Conservation (phyloP, 2,113 vertebrate genomes). For the Crotalus tigris region DNA sequence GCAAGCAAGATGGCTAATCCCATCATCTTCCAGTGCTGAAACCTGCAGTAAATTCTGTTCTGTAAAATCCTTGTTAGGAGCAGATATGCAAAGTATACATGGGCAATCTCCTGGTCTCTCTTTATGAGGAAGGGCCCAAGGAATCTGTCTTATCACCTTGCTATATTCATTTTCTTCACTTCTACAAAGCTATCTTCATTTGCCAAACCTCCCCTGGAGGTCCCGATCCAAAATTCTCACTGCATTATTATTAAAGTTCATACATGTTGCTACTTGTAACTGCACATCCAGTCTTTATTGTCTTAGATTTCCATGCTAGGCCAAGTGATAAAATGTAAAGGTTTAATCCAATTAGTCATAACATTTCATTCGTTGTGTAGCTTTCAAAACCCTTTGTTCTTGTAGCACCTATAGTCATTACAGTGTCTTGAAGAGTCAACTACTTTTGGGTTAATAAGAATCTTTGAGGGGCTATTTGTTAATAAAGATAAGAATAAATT, state of each 20-base stretch:
- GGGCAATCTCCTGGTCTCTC: not conserved
- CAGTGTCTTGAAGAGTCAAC: not conserved
- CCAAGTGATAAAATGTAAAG: not conserved
- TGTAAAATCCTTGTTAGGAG: not conserved
- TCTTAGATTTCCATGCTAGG: not conserved
- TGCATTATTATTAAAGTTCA: not conserved
- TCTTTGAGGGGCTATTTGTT: not conserved
- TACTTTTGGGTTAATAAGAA: constrained; percentile 1
- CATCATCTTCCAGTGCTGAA: not conserved
- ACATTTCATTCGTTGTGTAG: not conserved
- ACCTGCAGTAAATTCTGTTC: not conserved
- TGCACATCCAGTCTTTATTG: not conserved
- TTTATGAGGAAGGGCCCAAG: not conserved
- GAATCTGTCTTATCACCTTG: not conserved
- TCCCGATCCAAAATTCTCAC: not conserved
- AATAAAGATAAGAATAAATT: constrained; percentile 19
- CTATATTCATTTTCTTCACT: not conserved
- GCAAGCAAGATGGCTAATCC: not conserved
- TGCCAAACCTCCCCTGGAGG: not conserved
- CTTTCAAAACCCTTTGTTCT: not conserved
- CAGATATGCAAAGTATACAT: not conserved
- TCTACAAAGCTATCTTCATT: not conserved
- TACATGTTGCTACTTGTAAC: not conserved
- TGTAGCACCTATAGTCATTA: not conserved
- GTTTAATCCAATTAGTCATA: not conserved